phyloP scores from a whole-genome alignment of 2,113 vertebrate genomes.

The Triplophysa tibetana region DNA sequence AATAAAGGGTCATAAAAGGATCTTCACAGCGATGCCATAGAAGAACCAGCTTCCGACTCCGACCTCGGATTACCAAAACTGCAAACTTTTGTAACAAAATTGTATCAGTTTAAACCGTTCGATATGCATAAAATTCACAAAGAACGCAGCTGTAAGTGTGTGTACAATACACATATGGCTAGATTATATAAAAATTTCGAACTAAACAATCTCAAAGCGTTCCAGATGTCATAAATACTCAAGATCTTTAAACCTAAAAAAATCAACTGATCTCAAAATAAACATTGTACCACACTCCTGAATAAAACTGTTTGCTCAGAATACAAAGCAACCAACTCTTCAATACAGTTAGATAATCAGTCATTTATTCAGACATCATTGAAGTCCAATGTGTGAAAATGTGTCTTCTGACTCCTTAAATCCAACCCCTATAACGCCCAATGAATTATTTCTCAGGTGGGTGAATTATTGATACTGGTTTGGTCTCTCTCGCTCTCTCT shows the following conservation, averaged over 20 bases:
- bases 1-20: too few species aligned
- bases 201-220: constrained; percentile 16
- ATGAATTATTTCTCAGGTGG: constrained; percentile 36
- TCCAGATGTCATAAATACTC: constrained; percentile 29
- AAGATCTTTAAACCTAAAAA: neutral
- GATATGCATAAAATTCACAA: too few species aligned
- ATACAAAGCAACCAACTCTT: neutral
- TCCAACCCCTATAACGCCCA: constrained; percentile 28
- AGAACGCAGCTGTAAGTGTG: too few species aligned
- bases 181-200: neutral
- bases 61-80: too few species aligned
- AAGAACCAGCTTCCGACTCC: too few species aligned
- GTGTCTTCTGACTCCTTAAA: constrained; percentile 38
- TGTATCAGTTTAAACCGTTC: too few species aligned
- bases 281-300: neutral
- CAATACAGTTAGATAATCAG: constrained; percentile 27
- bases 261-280: constrained; percentile 1
- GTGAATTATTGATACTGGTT: constrained; percentile 33
- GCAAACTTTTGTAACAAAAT: too few species aligned
- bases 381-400: constrained; percentile 32
- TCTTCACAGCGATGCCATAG: too few species aligned
- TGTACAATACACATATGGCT: too few species aligned
- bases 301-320: neutral
- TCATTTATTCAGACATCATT: constrained; percentile 10
- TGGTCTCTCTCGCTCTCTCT: constrained; percentile 4